Base-by-base conservation (phyloP, 2,888 invertebrate species). In the Caradrina kadenii region DNA sequence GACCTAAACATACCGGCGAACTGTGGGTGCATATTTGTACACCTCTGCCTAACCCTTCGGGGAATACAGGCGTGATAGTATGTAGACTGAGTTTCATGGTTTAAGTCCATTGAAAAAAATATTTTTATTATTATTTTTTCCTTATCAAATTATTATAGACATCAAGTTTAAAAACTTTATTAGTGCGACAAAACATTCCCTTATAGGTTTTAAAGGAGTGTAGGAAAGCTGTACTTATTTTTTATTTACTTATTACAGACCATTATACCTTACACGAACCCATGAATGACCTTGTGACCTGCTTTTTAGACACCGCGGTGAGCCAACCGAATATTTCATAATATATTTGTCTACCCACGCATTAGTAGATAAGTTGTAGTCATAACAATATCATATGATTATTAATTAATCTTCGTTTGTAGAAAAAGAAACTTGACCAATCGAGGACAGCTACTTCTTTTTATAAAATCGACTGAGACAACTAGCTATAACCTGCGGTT, bases 271-370 rank as follows among this genome's bases (percentile, higher is more conserved):
- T 13, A 54, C 35, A 58, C 31, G 19, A n/a, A 60, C 76, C 35
- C 59, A 11, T 11, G 11, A 39, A 19, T 48, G 50, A 55, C 76
- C 76, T 76, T 69, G 76, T 56, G 35, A 56, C 22, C 48, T 48
- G 26, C 2, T 69, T 73, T 67, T 45, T 62, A 22, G 7, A n/a
- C 58, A 42, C 10, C 5, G n/a, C 68, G 60, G 75, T 67, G 68
- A 8, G 54, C 53, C 56, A 22, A 39, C 53, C 67, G 45, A 39
- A 42, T 22, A 55, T 55, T 73, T 50, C 54, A 49, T 55, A 55
- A 65, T 45, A 17, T 49, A 22, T 7, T 55, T 42, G 21, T 73
- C 8, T 49, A 19, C 73, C 64, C 64, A 69, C 69, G 48, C 31
- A 22, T 42, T 42, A 50, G 49, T 45, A 45, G 31, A 65, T 73